Conservation (phyloP, 2,888 invertebrate species). For the Hesperia comma region DNA sequence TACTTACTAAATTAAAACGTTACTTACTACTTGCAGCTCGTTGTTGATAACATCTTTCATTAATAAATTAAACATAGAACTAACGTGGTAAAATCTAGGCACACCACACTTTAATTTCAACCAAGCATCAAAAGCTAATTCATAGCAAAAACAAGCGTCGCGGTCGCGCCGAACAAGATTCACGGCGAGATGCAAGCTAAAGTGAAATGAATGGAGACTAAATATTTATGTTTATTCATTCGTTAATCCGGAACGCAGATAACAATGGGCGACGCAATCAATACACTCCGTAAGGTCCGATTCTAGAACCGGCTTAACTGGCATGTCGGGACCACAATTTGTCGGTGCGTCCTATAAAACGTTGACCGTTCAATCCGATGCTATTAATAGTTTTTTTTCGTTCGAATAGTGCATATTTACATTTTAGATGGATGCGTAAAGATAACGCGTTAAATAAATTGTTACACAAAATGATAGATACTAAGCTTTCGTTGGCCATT, state of each 20-base stretch:
- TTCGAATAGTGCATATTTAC: not conserved
- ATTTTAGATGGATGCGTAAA: too few species aligned
- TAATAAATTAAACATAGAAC: too few species aligned
- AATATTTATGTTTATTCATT: conserved; percentile 11
- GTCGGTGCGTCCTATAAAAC: conserved; percentile 15
- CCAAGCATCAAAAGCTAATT: too few species aligned
- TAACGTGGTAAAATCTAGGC: too few species aligned
- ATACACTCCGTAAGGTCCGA: conserved; percentile 21
- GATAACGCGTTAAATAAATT: too few species aligned
- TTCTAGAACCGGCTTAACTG: conserved; percentile 33
- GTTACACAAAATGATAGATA: too few species aligned
- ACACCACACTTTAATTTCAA: too few species aligned
- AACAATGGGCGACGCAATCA: conserved; percentile 33
- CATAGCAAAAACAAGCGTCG: not conserved
- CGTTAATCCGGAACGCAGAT: conserved; percentile 34
- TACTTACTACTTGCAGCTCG: too few species aligned
- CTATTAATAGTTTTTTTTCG: conserved; percentile 7
- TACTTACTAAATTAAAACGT: too few species aligned
- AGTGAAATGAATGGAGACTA: conserved; percentile 26
- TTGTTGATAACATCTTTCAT: too few species aligned
- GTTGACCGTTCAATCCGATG: conserved; percentile 16
- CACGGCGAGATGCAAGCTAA: not conserved
- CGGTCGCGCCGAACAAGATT: not conserved
- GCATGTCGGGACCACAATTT: conserved; percentile 29
- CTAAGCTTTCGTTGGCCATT: not conserved